Evolutionary conservation across 1,140 invertebrate species (phyloP), one percentile per base, ranked within the genome.

Genomic region (Batillaria attramentaria): DNA sequence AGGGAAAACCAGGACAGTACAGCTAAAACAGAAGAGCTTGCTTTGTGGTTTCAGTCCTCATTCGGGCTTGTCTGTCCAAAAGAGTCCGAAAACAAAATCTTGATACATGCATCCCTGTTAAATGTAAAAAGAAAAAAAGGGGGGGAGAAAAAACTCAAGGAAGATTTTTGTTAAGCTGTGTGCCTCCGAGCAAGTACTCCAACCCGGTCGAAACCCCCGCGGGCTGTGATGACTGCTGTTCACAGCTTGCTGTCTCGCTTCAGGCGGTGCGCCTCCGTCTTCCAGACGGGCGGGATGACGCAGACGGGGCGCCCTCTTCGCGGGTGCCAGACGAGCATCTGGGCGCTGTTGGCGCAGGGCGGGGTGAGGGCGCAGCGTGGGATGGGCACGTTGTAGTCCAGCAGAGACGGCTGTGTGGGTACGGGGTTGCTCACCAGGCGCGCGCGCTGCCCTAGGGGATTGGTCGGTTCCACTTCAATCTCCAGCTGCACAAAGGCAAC

Each of bases 301-400:
- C 85, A 84, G 46, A 85, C 70, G 28, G 86, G 83, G 20, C 85
- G 80, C 1, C 90, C 90, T 3, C 73, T 42, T 10, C 73, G 69
- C n/a, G 90, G 89, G 46, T 87, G 79, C 91, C 91, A 91, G 3
- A 91, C 87, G 24, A 91, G 80, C 84, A 88, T 87, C 83, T 91
- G 91, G 39, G 89, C 89, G 78, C 86, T 89, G 84, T 91, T 91
- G 46, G 91, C 91, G 77, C 90, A 90, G 5, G 90, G 90, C 39
- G 90, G 90, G 73, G 87, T 87, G n/a, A 91, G 79, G 2, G 91
- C 90, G 84, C 88, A 89, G 24, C 85, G 79, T 35, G 89, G 87
- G 54, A 90, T 90, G 18, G 85, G 83, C 16, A 89, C 80, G 65
- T 87, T 88, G 33, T 89, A 83, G 50, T 87, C 85, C n/a, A 90